Conservation (phyloP, 2,888 invertebrate species). For the Steinernema carpocapsae region DNA sequence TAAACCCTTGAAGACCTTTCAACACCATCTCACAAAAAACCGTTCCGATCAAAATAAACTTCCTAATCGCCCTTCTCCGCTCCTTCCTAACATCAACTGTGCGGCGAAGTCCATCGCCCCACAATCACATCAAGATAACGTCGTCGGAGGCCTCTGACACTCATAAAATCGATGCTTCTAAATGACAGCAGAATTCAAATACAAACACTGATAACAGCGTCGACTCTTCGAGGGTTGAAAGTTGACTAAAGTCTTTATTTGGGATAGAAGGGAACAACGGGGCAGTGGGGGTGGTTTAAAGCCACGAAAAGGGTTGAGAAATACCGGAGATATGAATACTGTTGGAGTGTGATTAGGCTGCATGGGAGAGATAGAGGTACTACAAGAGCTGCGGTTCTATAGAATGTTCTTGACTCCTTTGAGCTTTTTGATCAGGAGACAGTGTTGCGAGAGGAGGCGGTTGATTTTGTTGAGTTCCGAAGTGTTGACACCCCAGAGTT, state of each 20-base stretch:
- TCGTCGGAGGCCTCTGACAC: not conserved
- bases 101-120: constrained; percentile 6
- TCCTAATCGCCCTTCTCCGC: not conserved
- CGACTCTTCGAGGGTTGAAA: not conserved
- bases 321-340: no score
- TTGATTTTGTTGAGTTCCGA: constrained; percentile 51
- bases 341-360: no score
- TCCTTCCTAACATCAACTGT: not conserved
- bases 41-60: not conserved
- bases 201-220: not conserved
- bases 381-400: not conserved
- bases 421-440: constrained; percentile 50
- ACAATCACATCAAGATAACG: constrained; percentile 15
- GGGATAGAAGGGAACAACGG: not conserved
- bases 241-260: not conserved
- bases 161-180: no score
- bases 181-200: no score
- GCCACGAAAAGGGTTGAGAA: not conserved
- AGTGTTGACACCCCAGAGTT: constrained; percentile 52
- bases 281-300: constrained; percentile 1
- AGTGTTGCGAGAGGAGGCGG: constrained; percentile 48
- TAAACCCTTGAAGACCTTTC: no score
- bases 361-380: no score
- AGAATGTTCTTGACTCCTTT: constrained; percentile 41
- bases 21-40: no score